These are phyloP conservation scores for Betta splendens DNA, from an alignment of 2,797 vertebrate genomes.

Conservation along the genomic window DNA sequence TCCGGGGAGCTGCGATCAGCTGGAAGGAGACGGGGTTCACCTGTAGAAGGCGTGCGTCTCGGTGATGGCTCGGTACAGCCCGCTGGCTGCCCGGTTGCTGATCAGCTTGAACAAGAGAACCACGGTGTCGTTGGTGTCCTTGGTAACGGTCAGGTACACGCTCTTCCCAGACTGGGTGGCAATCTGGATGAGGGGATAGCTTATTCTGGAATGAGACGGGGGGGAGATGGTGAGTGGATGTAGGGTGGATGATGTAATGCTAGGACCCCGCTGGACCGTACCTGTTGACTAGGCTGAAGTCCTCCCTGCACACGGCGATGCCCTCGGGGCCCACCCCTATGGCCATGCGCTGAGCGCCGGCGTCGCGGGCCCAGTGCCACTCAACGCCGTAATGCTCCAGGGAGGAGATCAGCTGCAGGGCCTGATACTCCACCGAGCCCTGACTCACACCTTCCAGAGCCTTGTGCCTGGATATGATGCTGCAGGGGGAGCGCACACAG, in stretches of 20 bases:
- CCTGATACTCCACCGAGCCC: slow-evolving; percentile 92
- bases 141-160: slow-evolving; percentile 94
- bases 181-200: slow-evolving; percentile 96
- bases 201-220: slow-evolving; percentile 80
- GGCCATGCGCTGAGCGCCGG: slow-evolving; percentile 87
- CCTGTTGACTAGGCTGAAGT: slow-evolving; percentile 93
- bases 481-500: slow-evolving; percentile 64
- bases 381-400: slow-evolving; percentile 96
- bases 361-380: slow-evolving; percentile 94
- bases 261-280: no score
- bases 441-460: slow-evolving; percentile 88
- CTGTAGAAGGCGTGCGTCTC: slow-evolving; percentile 99
- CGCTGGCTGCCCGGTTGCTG: slow-evolving; percentile 95
- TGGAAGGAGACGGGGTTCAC: no score
- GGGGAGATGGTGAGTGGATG: no score
- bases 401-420: slow-evolving; percentile 90
- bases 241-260: no score
- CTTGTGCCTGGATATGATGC: slow-evolving; percentile 91
- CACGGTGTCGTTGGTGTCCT: slow-evolving; percentile 92
- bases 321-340: slow-evolving; percentile 96
- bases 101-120: slow-evolving; percentile 97
- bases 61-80: slow-evolving; percentile 95
- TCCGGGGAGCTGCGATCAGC: no score
- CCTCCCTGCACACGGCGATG: slow-evolving; percentile 93
- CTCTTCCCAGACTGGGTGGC: slow-evolving; percentile 98